Base-by-base conservation (phyloP, 1,140 invertebrate genomes). In the Drosophila sp. region DNA sequence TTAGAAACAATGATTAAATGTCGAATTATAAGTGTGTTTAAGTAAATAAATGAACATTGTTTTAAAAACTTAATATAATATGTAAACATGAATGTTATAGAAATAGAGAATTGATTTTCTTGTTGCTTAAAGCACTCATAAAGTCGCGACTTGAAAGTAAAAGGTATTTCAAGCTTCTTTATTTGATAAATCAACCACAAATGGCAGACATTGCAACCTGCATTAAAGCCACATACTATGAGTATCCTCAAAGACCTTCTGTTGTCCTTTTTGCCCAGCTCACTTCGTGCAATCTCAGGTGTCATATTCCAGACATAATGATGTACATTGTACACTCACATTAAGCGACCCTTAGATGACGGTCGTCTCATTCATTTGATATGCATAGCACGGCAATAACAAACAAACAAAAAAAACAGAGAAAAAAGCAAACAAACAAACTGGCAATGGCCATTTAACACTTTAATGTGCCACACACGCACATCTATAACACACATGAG, bases 281-380 rank as follows among this genome's bases (percentile, higher is more conserved):
- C 58, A 57, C 59, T 74, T 45, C 27, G 34, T 40, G 27, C 46
- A 76, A 76, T 78, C 73, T 78, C 76, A 78, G 76, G 76, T 78
- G 76, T 78, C 76, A 78, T 78, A 66, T 78, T 78, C 62, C 67
- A 58, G 57, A 16, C 43, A 56, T 72, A 78, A 78, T 76, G 69
- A 72, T 76, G 53, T 64, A 58, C 43, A 56, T 59, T 76, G 53
- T 64, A 58, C 43, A 57, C 38, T 38, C 45, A 25, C 29, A 41
- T 36, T 46, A 63, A 61, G 27, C 46, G 27, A 41, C 27, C 34
- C 27, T 21, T 7, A 16, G 56, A 57, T 32, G 45, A 25, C 7
- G 57, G 18, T 78, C 54, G 56, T 63, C 16, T 51, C 69, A 53
- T 63, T 72, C 61, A 72, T 78, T 78, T 78, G 62, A 76, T 76